Evolutionary conservation across 2,113 vertebrate species (phyloP).

Genomic region (Aix galericulata): DNA sequence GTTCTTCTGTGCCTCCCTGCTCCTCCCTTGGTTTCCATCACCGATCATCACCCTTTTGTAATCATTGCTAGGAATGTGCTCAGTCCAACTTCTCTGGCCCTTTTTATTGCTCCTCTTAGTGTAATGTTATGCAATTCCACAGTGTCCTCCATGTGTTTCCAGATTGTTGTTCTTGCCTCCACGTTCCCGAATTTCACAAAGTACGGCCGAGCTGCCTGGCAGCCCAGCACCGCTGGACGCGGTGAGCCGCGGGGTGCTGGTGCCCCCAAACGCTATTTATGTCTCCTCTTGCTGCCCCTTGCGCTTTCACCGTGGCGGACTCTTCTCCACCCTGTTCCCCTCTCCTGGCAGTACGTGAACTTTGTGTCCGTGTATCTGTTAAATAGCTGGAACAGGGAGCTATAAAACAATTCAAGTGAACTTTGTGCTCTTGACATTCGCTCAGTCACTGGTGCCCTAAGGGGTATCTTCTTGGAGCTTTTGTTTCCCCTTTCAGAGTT

Average conservation of each 20-base stretch:
- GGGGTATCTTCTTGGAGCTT: conserved; percentile 1
- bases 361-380: not conserved
- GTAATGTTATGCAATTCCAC: not conserved
- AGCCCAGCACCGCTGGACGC: not conserved
- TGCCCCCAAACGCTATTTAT: not conserved
- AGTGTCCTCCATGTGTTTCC: not conserved
- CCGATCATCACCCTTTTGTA: not conserved
- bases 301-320: not conserved
- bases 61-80: not conserved
- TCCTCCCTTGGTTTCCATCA: not conserved
- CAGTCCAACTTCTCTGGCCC: not conserved
- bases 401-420: conserved; percentile 15
- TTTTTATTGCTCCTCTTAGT: not conserved
- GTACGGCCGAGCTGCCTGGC: not conserved
- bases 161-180: not conserved
- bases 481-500: conserved; percentile 39
- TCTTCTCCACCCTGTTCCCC: not conserved
- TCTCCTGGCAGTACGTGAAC: not conserved
- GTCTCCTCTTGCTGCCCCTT: not conserved
- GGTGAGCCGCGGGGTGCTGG: not conserved
- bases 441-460: conserved; percentile 7
- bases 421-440: not conserved
- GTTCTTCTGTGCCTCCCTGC: not conserved
- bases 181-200: not conserved
- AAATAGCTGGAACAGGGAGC: not conserved